A percentile compares a stretch with the other conserved stretches of the same genome.
These are phyloP conservation scores for Drosophila hawaiiensis DNA, from an alignment of 2,888 invertebrate species.

Conservation along the genomic window DNA sequence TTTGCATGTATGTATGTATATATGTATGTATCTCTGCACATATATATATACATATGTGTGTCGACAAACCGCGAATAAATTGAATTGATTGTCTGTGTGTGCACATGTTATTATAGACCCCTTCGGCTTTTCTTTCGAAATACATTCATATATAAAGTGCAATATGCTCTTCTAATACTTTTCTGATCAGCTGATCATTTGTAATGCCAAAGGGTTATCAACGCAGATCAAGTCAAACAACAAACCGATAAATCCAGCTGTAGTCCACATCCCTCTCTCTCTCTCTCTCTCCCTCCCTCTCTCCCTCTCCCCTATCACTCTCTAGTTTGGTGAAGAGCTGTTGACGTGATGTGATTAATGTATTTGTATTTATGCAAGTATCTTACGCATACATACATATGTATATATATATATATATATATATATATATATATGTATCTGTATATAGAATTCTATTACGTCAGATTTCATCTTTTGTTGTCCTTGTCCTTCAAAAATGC, in stretches of 20 bases:
- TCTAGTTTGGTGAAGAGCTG: neutral
- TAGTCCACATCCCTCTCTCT: neutral
- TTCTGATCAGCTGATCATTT: constrained; percentile 9
- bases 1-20: neutral
- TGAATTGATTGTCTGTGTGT: neutral
- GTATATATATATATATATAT: neutral
- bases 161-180: neutral
- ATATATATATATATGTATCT: neutral
- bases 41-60: neutral
- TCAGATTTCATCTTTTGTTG: neutral
- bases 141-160: neutral
- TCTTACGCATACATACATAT: neutral
- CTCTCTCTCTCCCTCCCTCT: neutral
- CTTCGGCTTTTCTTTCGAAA: neutral
- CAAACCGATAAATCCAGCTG: neutral
- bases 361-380: neutral
- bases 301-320: neutral
- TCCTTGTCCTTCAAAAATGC: neutral
- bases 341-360: neutral
- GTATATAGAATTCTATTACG: neutral
- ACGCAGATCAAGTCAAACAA: constrained; percentile 1
- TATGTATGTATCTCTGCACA: too few relatives aligned
- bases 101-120: neutral
- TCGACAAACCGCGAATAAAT: neutral
- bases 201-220: constrained; percentile 18